Percentiles rank a stretch among this genome's conserved stretches.
These are phyloP conservation scores for Creontiades dilutus DNA, from an alignment of 2,888 invertebrate species.

Conservation along the genomic window DNA sequence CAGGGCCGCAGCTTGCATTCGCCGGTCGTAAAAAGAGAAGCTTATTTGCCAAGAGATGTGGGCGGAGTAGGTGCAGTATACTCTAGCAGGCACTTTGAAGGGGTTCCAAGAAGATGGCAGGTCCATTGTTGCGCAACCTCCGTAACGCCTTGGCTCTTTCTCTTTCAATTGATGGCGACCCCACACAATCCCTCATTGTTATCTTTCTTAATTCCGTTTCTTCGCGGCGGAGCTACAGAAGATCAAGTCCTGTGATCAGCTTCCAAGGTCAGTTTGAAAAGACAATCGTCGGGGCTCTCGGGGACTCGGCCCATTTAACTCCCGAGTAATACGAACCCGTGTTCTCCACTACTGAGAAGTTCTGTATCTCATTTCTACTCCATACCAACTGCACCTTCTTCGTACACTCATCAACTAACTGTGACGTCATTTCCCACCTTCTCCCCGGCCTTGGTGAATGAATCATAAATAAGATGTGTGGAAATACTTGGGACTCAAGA, in stretches of 20 bases:
- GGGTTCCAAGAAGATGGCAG: conserved; percentile 57
- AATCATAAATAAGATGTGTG: too few species aligned
- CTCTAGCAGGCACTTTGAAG: not conserved
- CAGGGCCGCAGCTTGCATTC: conserved; percentile 42
- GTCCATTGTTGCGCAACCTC: conserved; percentile 57
- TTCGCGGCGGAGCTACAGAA: conserved; percentile 28
- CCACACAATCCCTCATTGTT: conserved; percentile 57
- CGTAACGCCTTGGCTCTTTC: conserved; percentile 38
- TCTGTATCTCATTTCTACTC: conserved; percentile 11
- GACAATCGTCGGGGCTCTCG: conserved; percentile 5
- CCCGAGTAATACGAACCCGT: conserved; percentile 18
- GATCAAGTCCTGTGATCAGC: not conserved
- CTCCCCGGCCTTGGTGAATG: not conserved
- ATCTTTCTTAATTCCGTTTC: conserved; percentile 53
- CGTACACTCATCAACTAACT: not conserved
- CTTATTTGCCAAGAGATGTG: conserved; percentile 44
- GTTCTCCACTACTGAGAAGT: conserved; percentile 43
- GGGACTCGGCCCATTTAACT: not conserved
- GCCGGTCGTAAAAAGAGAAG: conserved; percentile 48
- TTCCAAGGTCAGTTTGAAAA: conserved; percentile 55
- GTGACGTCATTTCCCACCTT: not conserved
- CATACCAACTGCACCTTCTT: not conserved
- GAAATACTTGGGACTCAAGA: too few species aligned
- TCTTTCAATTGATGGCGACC: conserved; percentile 49
- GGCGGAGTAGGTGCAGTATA: conserved; percentile 33